Base-by-base conservation (phyloP, 2,888 invertebrate species). In the Andrena dorsata region DNA sequence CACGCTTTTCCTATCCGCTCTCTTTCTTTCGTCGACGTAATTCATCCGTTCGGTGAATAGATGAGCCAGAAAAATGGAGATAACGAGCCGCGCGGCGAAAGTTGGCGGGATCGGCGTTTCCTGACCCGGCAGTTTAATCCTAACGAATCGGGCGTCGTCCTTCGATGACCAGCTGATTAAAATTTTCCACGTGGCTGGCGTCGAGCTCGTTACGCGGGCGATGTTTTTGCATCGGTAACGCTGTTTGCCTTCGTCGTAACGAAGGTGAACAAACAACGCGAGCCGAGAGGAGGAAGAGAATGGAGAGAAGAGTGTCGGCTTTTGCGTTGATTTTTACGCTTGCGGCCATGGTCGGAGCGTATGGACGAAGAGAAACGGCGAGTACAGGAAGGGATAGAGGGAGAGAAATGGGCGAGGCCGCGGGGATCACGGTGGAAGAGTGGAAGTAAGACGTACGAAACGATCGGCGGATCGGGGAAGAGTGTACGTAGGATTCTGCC, bases 371-470 rank as follows among this genome's bases (percentile, higher is more conserved):
- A 47, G 16, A 61, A 60, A 72, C 41, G 73, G 65, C 66, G 65
- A 41, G 66, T 30, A 30, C 26, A 49, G 68, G 66, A 61, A 53
- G 66, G 35, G 49, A 69, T 16, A 20, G 32, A 30, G 56, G 49
- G 13, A 56, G 69, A 20, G 35, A 60, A 26, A n/a, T 10, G 10
- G 41, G 20, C 7, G 49, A 51, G 58, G 56, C 32, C n/a, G 41
- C 58, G 49, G 47, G 32, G 51, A 51, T n/a, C 35, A 26, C 16
- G 28, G 58, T 30, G 23, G 70, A 51, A 76, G 64, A 61, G 16
- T 41, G 76, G 72, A 68, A 78, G 73, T 65, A 80, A 80, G 80
- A 82, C 66, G 75, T 77, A 66, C 53, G 66, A 49, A 71, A 76
- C 65, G 77, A 63, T 32, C 74, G 63, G 13, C 47, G 56, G 41